phyloP scores from a whole-genome alignment of 2,797 vertebrate genomes.

The Cyprinella venusta region DNA sequence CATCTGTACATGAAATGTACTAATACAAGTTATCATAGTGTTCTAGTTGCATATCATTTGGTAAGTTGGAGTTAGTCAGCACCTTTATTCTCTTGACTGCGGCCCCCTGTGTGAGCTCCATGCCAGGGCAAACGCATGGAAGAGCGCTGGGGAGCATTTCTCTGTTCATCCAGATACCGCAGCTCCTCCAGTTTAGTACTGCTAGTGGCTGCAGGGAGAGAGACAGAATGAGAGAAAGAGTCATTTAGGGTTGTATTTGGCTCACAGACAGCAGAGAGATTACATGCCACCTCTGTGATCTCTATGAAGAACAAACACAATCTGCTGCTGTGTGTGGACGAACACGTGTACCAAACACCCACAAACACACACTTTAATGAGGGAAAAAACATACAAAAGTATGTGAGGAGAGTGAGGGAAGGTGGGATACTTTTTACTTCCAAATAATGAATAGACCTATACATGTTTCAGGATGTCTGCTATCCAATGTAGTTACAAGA shows the following conservation, averaged over 20 bases:
- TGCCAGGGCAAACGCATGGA: constrained; percentile 91
- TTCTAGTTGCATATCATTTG: not conserved
- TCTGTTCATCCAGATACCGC: constrained; percentile 89
- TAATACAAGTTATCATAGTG: not conserved
- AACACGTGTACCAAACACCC: constrained; percentile 41
- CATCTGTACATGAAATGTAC: not conserved
- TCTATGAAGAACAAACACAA: constrained; percentile 46
- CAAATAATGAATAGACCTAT: not conserved
- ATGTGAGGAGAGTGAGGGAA: not conserved
- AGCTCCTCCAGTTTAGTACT: constrained; percentile 95
- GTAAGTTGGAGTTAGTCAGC: constrained; percentile 38
- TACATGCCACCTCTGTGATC: constrained; percentile 42
- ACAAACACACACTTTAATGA: not conserved
- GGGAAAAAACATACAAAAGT: not conserved
- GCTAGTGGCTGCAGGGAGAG: constrained; percentile 84
- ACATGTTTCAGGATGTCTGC: not conserved
- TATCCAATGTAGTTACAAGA: not conserved
- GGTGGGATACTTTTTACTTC: not conserved
- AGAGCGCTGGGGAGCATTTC: constrained; percentile 85
- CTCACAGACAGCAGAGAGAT: constrained; percentile 30
- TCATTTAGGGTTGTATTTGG: constrained; percentile 41
- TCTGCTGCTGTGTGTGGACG: constrained; percentile 44
- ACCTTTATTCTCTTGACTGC: constrained; percentile 89
- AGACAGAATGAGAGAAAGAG: constrained; percentile 14
- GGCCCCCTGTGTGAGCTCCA: constrained; percentile 81